Base-by-base conservation (phyloP, 2,113 vertebrate genomes). In the Gallinago jamesoni region DNA sequence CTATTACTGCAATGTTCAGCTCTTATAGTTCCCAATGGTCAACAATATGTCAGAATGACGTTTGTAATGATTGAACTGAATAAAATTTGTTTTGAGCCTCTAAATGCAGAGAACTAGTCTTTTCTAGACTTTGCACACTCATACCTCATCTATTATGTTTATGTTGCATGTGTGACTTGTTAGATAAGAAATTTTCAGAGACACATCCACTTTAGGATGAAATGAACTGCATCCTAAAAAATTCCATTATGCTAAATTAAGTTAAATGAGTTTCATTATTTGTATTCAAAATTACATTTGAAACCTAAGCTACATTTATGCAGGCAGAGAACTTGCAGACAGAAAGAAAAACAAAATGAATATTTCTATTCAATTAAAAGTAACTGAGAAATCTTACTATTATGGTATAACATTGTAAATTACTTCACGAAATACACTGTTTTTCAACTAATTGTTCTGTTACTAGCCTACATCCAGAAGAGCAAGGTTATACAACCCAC, bases 141-240 rank as follows among this genome's bases (percentile, higher is more conserved):
- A 90, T 72, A 60, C 18, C 9, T 90, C 75, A 95, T 83, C 45
- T 14, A 48, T 21, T 68, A 3, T 64, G 41, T 73, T 88, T 77
- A 66, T 84, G 53, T 60, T 86, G 39, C 19, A 55, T 63, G 22
- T 75, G 53, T 79, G 79, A 75, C 63, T 86, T 76, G 33, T 73
- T 89, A 68, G 48, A 86, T 62, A 95, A 69, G 53, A 91, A 89
- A 69, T 74, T 95, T 89, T 89, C 85, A 85, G 69, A 86, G 24
- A 84, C 9, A 84, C 28, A 55, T 84, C 27, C 41, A 86, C 72
- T 95, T 91, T 30, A 53, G 23, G 21, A 64, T 90, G 43, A 96
- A 96, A 94, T 89, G 28, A 92, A 43, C 75, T 85, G 35, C 62
- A 77, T 39, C 64, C n/a, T 86, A 89, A 89, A 90, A 87, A 60